These are phyloP conservation scores for Peromyscus eremicus DNA, from an alignment of 2,797 vertebrate genomes.

Conservation along the genomic window DNA sequence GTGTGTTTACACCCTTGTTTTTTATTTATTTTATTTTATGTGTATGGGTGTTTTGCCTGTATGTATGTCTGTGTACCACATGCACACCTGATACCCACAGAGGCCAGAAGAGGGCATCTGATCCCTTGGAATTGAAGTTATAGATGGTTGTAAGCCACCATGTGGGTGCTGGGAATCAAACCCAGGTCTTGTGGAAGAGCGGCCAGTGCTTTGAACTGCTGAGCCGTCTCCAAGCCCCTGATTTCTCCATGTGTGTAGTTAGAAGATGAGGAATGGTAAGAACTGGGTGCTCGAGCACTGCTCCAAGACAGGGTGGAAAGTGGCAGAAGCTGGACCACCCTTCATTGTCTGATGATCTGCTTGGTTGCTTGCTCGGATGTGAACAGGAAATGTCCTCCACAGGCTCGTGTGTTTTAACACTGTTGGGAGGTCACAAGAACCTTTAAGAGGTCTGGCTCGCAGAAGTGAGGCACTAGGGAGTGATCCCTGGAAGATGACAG, in stretches of 20 bases:
- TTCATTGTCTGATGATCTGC: neutral
- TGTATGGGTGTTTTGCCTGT: neutral
- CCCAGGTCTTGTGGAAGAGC: neutral
- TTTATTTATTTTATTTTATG: neutral
- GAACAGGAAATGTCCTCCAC: neutral
- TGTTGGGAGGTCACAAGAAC: neutral
- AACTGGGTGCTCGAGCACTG: neutral
- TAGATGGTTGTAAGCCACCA: neutral
- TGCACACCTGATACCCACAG: neutral
- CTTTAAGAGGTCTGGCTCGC: neutral
- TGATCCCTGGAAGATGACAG: neutral
- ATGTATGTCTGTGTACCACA: neutral
- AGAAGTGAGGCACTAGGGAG: neutral
- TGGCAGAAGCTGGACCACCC: neutral
- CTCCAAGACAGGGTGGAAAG: neutral
- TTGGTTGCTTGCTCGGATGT: neutral
- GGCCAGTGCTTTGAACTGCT: neutral
- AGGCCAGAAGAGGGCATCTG: neutral
- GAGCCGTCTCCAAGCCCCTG: neutral
- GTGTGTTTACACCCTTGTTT: neutral
- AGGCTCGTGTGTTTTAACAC: neutral
- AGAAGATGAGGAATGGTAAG: neutral
- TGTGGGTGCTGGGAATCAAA: neutral
- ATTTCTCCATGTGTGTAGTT: slow-evolving; percentile 5
- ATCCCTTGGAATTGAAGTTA: neutral